These are phyloP conservation scores for Polypterus bichir DNA, from an alignment of 2,113 vertebrate species.

Conservation along the genomic window DNA sequence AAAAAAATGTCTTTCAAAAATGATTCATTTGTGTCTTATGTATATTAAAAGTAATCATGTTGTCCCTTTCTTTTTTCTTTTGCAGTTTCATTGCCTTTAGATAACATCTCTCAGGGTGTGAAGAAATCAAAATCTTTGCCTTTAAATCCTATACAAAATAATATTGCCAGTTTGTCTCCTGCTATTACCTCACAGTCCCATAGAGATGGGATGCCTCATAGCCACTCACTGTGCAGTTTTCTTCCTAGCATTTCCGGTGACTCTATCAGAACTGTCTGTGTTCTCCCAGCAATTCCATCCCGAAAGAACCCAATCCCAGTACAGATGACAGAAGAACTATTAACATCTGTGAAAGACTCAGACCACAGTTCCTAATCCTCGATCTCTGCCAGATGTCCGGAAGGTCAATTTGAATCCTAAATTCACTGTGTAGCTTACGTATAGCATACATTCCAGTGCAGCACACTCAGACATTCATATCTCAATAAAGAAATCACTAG, in stretches of 20 bases:
- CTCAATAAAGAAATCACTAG: no score
- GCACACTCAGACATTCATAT: no score
- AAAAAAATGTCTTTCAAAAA: no score
- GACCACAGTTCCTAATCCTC: constrained; percentile 19
- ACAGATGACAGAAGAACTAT: constrained; percentile 13
- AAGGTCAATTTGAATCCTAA: no score
- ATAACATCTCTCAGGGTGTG: constrained; percentile 36
- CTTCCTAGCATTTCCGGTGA: constrained; percentile 46
- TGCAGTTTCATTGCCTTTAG: constrained; percentile 36
- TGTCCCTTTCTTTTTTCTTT: constrained; percentile 6
- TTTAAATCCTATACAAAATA: constrained; percentile 31
- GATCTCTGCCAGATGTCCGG: no score
- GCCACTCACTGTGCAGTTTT: constrained; percentile 34
- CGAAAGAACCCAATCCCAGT: constrained; percentile 36
- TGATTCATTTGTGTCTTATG: neutral
- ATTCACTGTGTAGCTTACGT: no score
- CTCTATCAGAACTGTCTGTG: constrained; percentile 42
- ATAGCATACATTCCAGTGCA: no score
- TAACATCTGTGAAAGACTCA: constrained; percentile 16
- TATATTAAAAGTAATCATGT: constrained; percentile 1
- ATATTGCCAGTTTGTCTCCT: constrained; percentile 29
- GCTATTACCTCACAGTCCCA: constrained; percentile 24
- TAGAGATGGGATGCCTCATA: constrained; percentile 30
- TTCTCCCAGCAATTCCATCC: constrained; percentile 65
- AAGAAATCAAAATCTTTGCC: constrained; percentile 47